A percentile compares a stretch with the other conserved stretches of the same genome.
phyloP scores from a whole-genome alignment of 2,888 invertebrate species.

The Ornithoptera alexandrae region DNA sequence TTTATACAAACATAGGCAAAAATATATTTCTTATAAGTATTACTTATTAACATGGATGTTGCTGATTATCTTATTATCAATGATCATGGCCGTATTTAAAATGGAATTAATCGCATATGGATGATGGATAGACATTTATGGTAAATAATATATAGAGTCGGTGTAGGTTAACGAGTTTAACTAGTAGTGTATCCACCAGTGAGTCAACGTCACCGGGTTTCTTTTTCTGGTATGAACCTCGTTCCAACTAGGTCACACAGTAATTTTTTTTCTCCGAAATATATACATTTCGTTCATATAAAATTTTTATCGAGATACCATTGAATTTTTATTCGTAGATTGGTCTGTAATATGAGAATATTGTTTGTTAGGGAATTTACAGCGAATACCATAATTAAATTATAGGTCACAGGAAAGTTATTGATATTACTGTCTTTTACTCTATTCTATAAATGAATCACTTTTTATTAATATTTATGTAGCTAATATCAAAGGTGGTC shows the following conservation, averaged over 20 bases:
- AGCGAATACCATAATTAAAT: no score
- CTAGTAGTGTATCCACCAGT: slow-evolving; percentile 10
- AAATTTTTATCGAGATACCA: no score
- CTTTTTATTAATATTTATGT: no score
- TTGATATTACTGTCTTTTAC: no score
- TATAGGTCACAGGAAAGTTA: no score
- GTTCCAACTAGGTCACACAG: background rate
- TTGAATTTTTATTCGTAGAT: no score
- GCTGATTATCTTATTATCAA: background rate
- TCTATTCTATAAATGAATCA: no score
- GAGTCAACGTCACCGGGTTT: slow-evolving; percentile 8
- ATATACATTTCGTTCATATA: background rate
- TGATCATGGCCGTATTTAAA: background rate
- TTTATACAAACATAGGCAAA: no score
- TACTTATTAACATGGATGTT: background rate
- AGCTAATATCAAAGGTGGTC: no score
- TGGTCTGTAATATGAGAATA: no score
- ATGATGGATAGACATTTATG: slow-evolving; percentile 5
- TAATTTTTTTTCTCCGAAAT: background rate
- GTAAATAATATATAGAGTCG: slow-evolving; percentile 14
- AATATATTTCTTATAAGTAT: no score
- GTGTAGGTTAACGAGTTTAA: slow-evolving; percentile 27
- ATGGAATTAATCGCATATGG: background rate
- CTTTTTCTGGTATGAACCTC: slow-evolving; percentile 9
- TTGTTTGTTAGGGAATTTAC: no score